phyloP scores from a whole-genome alignment of 1,140 invertebrate species.

The Mycetomoellerius zeteki region DNA sequence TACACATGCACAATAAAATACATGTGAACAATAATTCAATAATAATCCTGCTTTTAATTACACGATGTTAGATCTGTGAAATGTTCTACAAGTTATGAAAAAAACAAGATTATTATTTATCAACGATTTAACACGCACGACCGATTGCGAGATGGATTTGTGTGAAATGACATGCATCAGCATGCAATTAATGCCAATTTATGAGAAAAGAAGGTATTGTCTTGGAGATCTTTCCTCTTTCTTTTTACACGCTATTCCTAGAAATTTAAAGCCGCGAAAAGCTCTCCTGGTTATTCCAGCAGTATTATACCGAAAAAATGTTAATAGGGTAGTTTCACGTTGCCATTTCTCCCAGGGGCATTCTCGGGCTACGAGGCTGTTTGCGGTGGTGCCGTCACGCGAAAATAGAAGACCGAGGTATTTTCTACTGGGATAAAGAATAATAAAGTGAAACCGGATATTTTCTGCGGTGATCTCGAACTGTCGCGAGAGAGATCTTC shows the following conservation, averaged over 20 bases:
- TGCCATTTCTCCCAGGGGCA: slow-evolving; percentile 17
- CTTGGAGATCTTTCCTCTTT: not conserved
- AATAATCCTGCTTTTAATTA: not conserved
- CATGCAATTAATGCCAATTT: not conserved
- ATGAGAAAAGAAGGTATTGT: not conserved
- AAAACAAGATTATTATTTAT: not conserved
- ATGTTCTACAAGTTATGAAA: not conserved
- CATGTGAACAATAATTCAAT: slow-evolving; percentile 1
- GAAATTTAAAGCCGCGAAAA: slow-evolving; percentile 32
- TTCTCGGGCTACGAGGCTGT: slow-evolving; percentile 26
- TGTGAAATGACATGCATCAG: not conserved
- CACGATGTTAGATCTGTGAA: not conserved
- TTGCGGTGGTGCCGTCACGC: slow-evolving; percentile 5
- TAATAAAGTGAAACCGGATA: slow-evolving; percentile 58
- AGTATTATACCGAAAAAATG: slow-evolving; percentile 48
- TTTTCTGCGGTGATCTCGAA: slow-evolving; percentile 51
- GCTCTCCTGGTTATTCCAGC: slow-evolving; percentile 42
- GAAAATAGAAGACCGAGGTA: slow-evolving; percentile 40
- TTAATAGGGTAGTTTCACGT: slow-evolving; percentile 43
- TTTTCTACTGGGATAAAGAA: slow-evolving; percentile 57
- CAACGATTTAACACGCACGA: not conserved
- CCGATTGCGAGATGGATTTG: not conserved
- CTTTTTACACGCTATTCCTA: not conserved
- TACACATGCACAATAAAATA: not conserved
- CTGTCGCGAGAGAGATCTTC: slow-evolving; percentile 31